A percentile compares a stretch with the other conserved stretches of the same genome.
Evolutionary conservation across 2,888 invertebrate genomes (phyloP).

Genomic region (Sinohyriopsis cumingii): DNA sequence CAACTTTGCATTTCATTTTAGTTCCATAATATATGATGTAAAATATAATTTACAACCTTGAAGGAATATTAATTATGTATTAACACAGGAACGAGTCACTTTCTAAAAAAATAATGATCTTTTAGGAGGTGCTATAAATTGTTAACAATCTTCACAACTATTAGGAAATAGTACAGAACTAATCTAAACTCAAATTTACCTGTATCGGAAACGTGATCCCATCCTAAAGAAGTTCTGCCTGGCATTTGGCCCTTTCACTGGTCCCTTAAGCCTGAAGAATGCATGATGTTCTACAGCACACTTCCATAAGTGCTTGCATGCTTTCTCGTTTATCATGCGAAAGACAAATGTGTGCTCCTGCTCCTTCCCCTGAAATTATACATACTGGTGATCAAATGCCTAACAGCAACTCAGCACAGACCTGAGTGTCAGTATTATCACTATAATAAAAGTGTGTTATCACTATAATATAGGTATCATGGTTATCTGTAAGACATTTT

Average conservation of each 20-base stretch:
- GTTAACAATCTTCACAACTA: too few relatives aligned
- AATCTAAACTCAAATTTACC: slow-evolving; percentile 68
- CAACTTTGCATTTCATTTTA: too few relatives aligned
- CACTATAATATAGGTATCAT: neutral
- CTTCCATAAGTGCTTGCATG: slow-evolving; percentile 99
- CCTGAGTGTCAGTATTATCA: neutral
- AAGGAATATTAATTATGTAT: too few relatives aligned
- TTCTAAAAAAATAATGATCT: too few relatives aligned
- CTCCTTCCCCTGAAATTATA: slow-evolving; percentile 80
- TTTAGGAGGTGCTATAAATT: too few relatives aligned
- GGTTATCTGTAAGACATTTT: too few relatives aligned
- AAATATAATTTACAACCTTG: too few relatives aligned
- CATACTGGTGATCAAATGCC: neutral
- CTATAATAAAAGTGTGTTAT: neutral
- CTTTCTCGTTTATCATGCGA: slow-evolving; percentile 93
- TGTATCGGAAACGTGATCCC: slow-evolving; percentile 96
- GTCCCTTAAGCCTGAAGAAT: slow-evolving; percentile 88
- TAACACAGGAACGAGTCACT: too few relatives aligned
- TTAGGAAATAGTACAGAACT: neutral
- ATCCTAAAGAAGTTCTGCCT: slow-evolving; percentile 97
- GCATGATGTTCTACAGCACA: slow-evolving; percentile 99
- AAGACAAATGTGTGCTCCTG: slow-evolving; percentile 99
- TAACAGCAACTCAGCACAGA: neutral
- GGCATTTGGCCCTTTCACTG: slow-evolving; percentile 79
- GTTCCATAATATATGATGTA: too few relatives aligned